Base-by-base conservation (phyloP, 2,888 invertebrate genomes). In the Dasypogon diadema region DNA sequence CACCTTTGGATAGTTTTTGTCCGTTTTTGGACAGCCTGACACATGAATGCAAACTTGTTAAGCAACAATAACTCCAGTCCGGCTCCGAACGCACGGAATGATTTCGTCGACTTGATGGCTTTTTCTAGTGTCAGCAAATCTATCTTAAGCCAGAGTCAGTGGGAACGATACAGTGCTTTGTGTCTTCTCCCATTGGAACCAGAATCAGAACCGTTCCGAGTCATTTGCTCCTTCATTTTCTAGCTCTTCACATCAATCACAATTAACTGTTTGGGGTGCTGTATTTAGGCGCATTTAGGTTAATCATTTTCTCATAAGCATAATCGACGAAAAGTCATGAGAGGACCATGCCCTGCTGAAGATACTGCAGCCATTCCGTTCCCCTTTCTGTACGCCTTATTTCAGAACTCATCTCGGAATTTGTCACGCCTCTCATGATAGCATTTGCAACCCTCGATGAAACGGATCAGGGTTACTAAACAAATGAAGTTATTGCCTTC, bases 281-380 rank as follows among this genome's bases (percentile, higher is more conserved):
- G 48, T 56, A 42, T 73, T 42, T 48, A 74, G 21, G 10, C 26
- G 70, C 51, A 77, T 74, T 77, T 75, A 16, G 75, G 74, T 76
- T 77, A 77, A 77, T 77, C 73, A 77, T 77, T 76, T 70, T 76
- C 75, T 73, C 73, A 77, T 77, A 76, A 75, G n/a, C 55, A 54
- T 56, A 46, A 56, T 37, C 37, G 46, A 34, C 26, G 10, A 37
- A 42, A 58, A 55, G 55, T 37, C 63, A 54, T 10, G 48, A 42
- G 21, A 58, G 21, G 55, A 42, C 24, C 65, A 72, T 72, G 34
- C 70, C 14, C 30, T 10, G 10, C 51, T n/a, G 14, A 18, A 14
- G 21, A 26, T 63, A 26, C 16, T 54, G 30, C 46, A 46, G 48
- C 24, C 65, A 68, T 37, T 54, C 30, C 54, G 16, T 34, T 54